Base-by-base conservation (phyloP, 2,113 vertebrate species). In the Lonchura striata region DNA sequence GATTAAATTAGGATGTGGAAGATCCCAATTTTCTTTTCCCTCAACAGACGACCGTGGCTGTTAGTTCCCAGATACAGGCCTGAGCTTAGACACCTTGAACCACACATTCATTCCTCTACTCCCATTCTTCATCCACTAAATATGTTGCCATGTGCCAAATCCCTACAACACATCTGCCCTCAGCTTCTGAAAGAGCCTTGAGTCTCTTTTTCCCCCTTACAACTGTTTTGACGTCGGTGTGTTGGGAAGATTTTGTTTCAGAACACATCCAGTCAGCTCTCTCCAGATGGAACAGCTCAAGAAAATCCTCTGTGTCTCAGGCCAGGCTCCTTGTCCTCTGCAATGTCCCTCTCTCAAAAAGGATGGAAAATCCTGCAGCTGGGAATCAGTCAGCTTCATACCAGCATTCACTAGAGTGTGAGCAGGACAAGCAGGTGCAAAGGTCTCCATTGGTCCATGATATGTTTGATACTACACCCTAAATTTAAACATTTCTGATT, bases 401-500 rank as follows among this genome's bases (percentile, higher is more conserved):
- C 41, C 75, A 74, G 85, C 77, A 79, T 69, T 60, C 71, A 44
- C 23, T 46, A 22, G 23, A 82, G 74, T 2, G 64, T 46, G 47
- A 69, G 66, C 35, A 76, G 70, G 63, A 83, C 82, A 86, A 89
- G 71, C 65, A 91, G 23, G 75, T 84, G 61, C 80, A 65, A 88
- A 90, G 7, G 5, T 76, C 95, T 96, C 91, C 95, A 95, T 37
- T 77, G 76, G 69, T 83, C 72, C 74, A 47, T 85, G 46, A 11
- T 39, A 21, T 30, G 56, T 37, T 63, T 72, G 57, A 57, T 20
- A 61, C 53, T 90, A 90, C 3, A 7, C 2, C 19, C 42, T 65
- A 79, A 61, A 82, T 72, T 86, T 37, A 66, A 87, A 85, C 44
- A 82, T 53, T 41, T 47, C 49, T 81, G 66, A 12, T 90, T 24